Percentiles rank a stretch among this genome's conserved stretches.
These are phyloP conservation scores for Heliconius hortense DNA, from an alignment of 2,888 invertebrate species.

Conservation along the genomic window DNA sequence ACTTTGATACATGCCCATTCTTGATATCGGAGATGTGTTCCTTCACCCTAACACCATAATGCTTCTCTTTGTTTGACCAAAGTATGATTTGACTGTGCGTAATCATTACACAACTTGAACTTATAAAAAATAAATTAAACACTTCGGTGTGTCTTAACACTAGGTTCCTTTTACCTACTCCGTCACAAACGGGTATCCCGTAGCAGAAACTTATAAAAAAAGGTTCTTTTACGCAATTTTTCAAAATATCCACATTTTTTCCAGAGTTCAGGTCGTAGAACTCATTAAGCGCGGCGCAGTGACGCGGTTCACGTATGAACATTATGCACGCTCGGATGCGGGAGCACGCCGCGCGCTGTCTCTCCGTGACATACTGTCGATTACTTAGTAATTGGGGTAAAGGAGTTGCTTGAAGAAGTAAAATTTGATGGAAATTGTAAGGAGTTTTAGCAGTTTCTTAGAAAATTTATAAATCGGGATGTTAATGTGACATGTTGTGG, in stretches of 20 bases:
- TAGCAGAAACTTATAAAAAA: background rate
- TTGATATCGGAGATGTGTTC: too few relatives aligned
- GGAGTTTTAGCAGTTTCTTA: background rate
- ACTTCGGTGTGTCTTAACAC: background rate
- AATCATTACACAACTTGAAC: too few relatives aligned
- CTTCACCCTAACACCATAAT: too few relatives aligned
- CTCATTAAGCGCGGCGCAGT: constrained; percentile 25
- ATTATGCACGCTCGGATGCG: constrained; percentile 28
- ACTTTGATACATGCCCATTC: too few relatives aligned
- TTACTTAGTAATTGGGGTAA: background rate
- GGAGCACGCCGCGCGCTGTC: constrained; percentile 19
- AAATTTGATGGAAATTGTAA: background rate
- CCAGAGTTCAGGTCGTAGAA: constrained; percentile 18
- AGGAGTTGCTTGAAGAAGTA: background rate
- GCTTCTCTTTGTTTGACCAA: too few relatives aligned
- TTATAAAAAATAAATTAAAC: too few relatives aligned
- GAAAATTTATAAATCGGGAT: too few relatives aligned
- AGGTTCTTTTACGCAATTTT: background rate
- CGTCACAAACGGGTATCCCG: background rate
- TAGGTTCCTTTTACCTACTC: background rate
- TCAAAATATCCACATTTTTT: background rate
- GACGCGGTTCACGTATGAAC: constrained; percentile 24
- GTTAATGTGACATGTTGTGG: too few relatives aligned
- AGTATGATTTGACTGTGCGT: too few relatives aligned
- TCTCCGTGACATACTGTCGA: constrained; percentile 15